These are phyloP conservation scores for Rafetus swinhoei DNA, from an alignment of 2,113 vertebrate species.

Conservation along the genomic window DNA sequence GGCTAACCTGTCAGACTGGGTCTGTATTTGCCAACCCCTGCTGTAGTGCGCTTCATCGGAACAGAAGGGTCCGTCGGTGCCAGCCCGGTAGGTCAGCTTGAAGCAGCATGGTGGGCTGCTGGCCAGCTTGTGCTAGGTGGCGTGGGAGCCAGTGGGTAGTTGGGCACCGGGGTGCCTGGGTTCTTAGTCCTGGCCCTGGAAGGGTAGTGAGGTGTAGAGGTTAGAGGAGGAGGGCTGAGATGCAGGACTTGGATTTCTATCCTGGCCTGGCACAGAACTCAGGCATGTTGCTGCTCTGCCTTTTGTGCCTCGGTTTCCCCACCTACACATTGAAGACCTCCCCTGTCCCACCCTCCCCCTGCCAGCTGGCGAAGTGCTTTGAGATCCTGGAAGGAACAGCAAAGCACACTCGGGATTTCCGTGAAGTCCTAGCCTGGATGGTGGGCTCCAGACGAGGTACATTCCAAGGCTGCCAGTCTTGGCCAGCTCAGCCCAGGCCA, in stretches of 20 bases:
- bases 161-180: neutral
- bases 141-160: neutral
- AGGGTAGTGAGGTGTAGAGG: neutral
- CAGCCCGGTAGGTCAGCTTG: too few species aligned
- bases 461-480: too few species aligned
- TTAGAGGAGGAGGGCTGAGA: neutral
- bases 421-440: neutral
- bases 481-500: neutral
- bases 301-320: neutral
- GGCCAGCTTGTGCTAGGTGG: neutral
- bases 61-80: too few species aligned
- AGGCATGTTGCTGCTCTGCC: neutral
- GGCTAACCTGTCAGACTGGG: too few species aligned
- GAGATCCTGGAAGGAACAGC: neutral
- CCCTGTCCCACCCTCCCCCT: neutral
- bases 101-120: fast-evolving
- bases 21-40: too few species aligned
- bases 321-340: neutral
- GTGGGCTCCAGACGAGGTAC: too few species aligned
- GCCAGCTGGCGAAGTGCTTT: neutral
- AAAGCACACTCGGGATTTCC: neutral
- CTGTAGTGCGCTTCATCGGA: too few species aligned
- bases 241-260: neutral
- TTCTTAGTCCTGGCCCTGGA: neutral
- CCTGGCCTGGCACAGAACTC: neutral